phyloP scores from a whole-genome alignment of 2,113 vertebrate species.

The Lamprologus tigripictilis region DNA sequence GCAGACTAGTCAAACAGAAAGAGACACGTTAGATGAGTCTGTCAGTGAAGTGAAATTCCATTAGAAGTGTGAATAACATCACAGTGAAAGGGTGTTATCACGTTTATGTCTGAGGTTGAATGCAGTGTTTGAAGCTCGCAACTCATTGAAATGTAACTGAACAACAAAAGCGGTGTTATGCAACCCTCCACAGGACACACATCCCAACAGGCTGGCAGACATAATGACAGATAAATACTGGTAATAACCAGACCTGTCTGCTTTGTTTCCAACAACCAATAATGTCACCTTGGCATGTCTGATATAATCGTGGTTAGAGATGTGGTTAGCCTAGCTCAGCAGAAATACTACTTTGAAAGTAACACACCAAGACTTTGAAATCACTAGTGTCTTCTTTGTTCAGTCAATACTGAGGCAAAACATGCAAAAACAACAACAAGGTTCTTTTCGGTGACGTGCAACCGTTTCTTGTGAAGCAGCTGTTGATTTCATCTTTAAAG shows the following conservation, averaged over 20 bases:
- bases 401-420: not conserved
- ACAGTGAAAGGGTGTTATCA: not conserved
- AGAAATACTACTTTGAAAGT: not conserved
- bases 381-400: not conserved
- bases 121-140: not conserved
- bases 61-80: not conserved
- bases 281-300: not conserved
- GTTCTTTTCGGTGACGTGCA: accelerated
- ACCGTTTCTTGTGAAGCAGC: not conserved
- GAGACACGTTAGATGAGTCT: not conserved
- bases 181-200: accelerated
- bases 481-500: not conserved
- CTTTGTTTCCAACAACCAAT: not conserved
- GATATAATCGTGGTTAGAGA: not conserved
- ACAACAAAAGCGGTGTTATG: not conserved
- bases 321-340: not conserved
- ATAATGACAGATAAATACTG: not conserved
- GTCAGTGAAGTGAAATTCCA: not conserved
- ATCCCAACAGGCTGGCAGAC: not conserved
- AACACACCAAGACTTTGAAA: not conserved
- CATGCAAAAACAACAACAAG: accelerated
- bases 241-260: not conserved
- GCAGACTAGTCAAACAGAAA: not conserved
- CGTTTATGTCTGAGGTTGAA: not conserved
- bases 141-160: not conserved